Conservation (phyloP, 2,888 invertebrate genomes). For the Mesorhabditis spiculigera region DNA sequence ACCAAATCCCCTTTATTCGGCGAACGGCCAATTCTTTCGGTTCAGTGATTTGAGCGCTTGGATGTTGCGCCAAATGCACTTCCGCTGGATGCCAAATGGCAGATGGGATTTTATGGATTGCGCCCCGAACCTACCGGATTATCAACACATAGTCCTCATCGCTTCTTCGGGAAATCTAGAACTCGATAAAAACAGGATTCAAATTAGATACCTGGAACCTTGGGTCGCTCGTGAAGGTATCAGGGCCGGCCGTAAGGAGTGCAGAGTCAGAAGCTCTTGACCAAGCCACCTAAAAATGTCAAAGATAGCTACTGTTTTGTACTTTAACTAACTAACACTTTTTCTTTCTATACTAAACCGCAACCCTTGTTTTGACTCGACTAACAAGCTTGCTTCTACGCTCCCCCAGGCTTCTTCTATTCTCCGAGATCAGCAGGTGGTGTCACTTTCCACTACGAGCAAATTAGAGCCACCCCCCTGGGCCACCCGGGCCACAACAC, state of each 20-base stretch:
- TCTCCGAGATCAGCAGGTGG: slow-evolving; percentile 1
- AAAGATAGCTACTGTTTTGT: not conserved
- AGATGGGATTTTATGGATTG: no score
- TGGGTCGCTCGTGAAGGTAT: slow-evolving; percentile 49
- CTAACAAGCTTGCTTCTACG: not conserved
- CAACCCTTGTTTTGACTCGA: no score
- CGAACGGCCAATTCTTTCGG: no score
- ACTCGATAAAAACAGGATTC: not conserved
- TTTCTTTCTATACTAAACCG: not conserved
- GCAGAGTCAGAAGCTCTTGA: slow-evolving; percentile 49
- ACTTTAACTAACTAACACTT: not conserved
- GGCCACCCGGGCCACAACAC: no score
- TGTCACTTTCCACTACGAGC: not conserved
- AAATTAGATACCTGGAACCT: slow-evolving; percentile 47
- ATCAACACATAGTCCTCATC: slow-evolving; percentile 11
- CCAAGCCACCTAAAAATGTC: slow-evolving; percentile 45
- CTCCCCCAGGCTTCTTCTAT: not conserved
- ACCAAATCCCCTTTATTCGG: no score
- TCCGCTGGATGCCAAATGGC: no score
- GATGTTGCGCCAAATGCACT: no score
- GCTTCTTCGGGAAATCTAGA: slow-evolving; percentile 19
- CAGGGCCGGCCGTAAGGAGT: slow-evolving; percentile 51
- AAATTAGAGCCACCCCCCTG: not conserved
- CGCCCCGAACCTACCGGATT: not conserved
- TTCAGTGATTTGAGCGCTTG: no score